Evolutionary conservation across 2,888 invertebrate species (phyloP).

Genomic region (Dorcus hopei): DNA sequence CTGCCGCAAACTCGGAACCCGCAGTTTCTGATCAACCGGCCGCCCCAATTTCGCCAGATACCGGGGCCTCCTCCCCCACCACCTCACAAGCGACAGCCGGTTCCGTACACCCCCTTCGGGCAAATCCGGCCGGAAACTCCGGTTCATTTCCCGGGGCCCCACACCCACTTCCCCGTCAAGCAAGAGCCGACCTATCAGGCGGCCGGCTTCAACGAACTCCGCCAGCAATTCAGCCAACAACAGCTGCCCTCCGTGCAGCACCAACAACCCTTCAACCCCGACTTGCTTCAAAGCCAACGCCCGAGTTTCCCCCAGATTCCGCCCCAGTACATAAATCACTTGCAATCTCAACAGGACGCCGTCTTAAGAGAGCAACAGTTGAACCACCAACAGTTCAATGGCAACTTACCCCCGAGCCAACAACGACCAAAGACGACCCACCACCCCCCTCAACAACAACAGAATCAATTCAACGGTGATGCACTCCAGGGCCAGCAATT

Average conservation of each 20-base stretch:
- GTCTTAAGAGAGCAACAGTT: constrained; percentile 5
- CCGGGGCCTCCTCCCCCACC: constrained; percentile 7
- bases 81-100: constrained; percentile 35
- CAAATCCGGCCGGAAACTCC: constrained; percentile 28
- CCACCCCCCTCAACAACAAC: constrained; percentile 31
- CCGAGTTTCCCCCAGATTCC: constrained; percentile 27
- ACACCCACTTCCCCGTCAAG: constrained; percentile 49
- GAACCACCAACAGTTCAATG: constrained; percentile 31
- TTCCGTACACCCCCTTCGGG: constrained; percentile 42
- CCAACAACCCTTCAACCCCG: too few species aligned
- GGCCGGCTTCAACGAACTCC: neutral
- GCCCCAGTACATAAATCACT: constrained; percentile 33
- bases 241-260: constrained; percentile 28
- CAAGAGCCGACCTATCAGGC: constrained; percentile 31
- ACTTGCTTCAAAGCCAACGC: too few species aligned
- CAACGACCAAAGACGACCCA: constrained; percentile 28
- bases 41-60: constrained; percentile 20
- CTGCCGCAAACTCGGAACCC: constrained; percentile 14
- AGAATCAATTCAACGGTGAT: constrained; percentile 5
- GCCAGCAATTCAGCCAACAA: constrained; percentile 37
- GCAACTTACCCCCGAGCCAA: constrained; percentile 10
- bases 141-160: constrained; percentile 48
- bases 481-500: constrained; percentile 23
- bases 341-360: constrained; percentile 21
- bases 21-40: neutral